Evolutionary conservation across 2,113 vertebrate genomes (phyloP).

Genomic region (Paradisaea rubra): DNA sequence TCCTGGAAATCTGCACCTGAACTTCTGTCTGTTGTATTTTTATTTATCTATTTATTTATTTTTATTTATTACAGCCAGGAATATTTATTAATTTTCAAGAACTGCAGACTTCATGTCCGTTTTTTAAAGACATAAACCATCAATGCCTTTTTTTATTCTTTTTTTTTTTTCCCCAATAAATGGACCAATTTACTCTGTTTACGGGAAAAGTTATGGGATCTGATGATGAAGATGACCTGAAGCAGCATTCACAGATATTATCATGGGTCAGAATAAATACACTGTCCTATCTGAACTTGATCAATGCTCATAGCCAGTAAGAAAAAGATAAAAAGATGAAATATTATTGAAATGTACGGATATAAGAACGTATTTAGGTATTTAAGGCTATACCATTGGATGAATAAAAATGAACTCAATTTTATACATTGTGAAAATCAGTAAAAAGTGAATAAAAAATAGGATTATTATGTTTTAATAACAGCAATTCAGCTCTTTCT

Average conservation of each 20-base stretch:
- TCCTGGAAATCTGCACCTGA: neutral
- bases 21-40: neutral
- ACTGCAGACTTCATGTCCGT: neutral
- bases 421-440: neutral
- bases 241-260: neutral
- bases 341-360: neutral
- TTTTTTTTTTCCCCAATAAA: neutral
- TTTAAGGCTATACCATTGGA: neutral
- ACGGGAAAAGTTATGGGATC: neutral
- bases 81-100: neutral
- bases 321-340: neutral
- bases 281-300: neutral
- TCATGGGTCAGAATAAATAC: neutral
- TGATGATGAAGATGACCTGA: neutral
- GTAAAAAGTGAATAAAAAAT: neutral
- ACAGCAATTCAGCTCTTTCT: neutral
- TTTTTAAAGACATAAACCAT: neutral
- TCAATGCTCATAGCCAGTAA: neutral
- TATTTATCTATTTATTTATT: too few species aligned
- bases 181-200: neutral
- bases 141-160: accelerated
- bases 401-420: neutral
- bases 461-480: neutral
- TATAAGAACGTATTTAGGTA: neutral
- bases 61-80: neutral